Conservation (phyloP, 2,113 vertebrate genomes). For the Brevimyrus niger region DNA sequence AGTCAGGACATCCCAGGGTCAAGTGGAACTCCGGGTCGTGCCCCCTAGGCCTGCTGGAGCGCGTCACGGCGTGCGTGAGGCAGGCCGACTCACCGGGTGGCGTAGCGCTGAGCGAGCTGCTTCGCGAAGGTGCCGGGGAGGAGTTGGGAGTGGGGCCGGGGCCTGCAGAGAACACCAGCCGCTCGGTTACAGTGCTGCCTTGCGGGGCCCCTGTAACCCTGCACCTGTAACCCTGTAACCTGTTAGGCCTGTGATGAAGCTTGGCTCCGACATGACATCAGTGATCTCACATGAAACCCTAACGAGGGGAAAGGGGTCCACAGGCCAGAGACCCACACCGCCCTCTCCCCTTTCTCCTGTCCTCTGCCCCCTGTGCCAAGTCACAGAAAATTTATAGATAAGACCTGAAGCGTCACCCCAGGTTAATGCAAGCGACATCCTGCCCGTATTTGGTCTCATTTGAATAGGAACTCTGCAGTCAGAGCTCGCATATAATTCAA, state of each 20-base stretch:
- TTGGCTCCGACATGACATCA: background rate
- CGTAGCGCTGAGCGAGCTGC: conserved; percentile 60
- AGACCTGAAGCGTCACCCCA: background rate
- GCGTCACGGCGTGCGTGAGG: background rate
- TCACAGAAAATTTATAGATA: background rate
- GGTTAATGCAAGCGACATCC: background rate
- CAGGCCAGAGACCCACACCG: background rate
- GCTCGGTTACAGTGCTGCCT: background rate
- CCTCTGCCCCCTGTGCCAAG: background rate
- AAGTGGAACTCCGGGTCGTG: background rate
- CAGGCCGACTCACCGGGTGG: conserved; percentile 54
- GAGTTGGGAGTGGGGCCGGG: conserved; percentile 58
- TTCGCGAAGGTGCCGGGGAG: conserved; percentile 66
- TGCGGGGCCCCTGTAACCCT: background rate
- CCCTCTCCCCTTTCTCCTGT: background rate
- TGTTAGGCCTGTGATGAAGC: background rate
- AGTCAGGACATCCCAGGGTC: background rate
- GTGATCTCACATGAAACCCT: background rate
- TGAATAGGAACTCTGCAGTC: background rate
- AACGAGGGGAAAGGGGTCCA: background rate
- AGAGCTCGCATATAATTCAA: background rate
- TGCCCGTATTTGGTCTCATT: background rate
- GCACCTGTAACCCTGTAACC: no score
- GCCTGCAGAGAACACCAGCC: conserved; percentile 41
- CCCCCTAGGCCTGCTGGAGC: background rate